Conservation (phyloP, 1,140 invertebrate species). For the Teleogryllus occipitalis region DNA sequence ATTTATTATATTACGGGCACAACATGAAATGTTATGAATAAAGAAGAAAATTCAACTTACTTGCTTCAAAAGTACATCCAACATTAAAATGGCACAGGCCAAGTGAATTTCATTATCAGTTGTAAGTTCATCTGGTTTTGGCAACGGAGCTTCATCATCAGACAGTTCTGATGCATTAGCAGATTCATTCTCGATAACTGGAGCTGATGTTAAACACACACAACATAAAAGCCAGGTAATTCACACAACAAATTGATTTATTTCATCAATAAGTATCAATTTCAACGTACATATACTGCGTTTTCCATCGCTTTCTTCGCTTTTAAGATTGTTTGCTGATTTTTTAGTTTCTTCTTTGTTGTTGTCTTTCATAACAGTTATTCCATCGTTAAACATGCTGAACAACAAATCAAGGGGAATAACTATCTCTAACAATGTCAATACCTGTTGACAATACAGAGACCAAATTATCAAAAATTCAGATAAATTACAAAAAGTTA, state of each 20-base stretch:
- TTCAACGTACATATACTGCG: slow-evolving; percentile 47
- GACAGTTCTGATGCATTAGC: slow-evolving; percentile 60
- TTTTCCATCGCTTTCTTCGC: slow-evolving; percentile 22
- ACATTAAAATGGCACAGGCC: slow-evolving; percentile 91
- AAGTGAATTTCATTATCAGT: slow-evolving; percentile 65
- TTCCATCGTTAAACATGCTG: slow-evolving; percentile 79
- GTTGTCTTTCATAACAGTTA: slow-evolving; percentile 53
- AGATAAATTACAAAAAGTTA: not conserved
- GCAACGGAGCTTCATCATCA: slow-evolving; percentile 55
- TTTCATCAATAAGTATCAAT: not conserved
- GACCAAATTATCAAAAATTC: slow-evolving; percentile 12
- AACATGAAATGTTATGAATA: too few relatives aligned
- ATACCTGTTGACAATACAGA: slow-evolving; percentile 46
- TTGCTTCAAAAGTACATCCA: slow-evolving; percentile 92
- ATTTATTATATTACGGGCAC: too few relatives aligned
- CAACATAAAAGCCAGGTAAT: not conserved
- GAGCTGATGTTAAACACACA: slow-evolving; percentile 32
- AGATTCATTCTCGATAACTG: slow-evolving; percentile 57
- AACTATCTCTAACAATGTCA: slow-evolving; percentile 81
- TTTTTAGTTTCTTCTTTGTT: slow-evolving; percentile 24
- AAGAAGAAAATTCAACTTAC: slow-evolving; percentile 38
- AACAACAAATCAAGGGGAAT: slow-evolving; percentile 80
- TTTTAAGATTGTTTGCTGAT: slow-evolving; percentile 17
- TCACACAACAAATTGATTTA: not conserved
- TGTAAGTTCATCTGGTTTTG: slow-evolving; percentile 50